Evolutionary conservation across 2,797 vertebrate species (phyloP), one percentile per base, ranked within the genome.

Genomic region (Bucorvus abyssinicus): DNA sequence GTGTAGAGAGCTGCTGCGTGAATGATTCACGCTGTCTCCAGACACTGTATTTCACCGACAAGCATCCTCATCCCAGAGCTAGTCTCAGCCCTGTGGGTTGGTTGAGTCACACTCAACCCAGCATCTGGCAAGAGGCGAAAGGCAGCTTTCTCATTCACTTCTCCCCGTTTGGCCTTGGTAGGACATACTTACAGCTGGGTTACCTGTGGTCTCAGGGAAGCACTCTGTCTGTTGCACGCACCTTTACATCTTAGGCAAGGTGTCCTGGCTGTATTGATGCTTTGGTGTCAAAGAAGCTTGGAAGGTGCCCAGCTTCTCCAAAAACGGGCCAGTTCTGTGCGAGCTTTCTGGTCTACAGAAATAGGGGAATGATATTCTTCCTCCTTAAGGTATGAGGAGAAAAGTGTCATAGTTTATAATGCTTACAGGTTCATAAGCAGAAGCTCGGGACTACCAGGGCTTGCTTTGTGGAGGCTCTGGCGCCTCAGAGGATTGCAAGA

Each of bases 401-500:
- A 68, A 70, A 63, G 17, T 65, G 21, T 49, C 21, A 11, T 24
- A 14, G 26, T 36, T 70, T 61, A 12, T 30, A 73, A 27, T 11
- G 13, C 20, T 85, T 85, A 30, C 26, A 73, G 55, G 38, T 57
- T 79, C 12, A 1, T 42, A 52, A 55, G 60, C 23, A 87, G 75
- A 71, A 93, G 60, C 7, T 75, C 65, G 75, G 65, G 17, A n/a
- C n/a, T 17, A 44, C 49, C 40, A 40, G 15, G 36, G 27, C 47
- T 91, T 69, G 20, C 38, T 69, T 56, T 71, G 18, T 14, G 75
- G 15, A 60, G 55, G 22, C 30, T 75, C 56, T 45, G 57, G 36
- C 4, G 2, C 81, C 36, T 78, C 0, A 0, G 34, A 69, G 45
- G 26, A 38, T 32, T 80, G 16, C 1, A 0, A 20, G 22, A 61